Evolutionary conservation across 2,888 invertebrate species (phyloP), one percentile per base, ranked within the genome.

Genomic region (Idaea biselata): DNA sequence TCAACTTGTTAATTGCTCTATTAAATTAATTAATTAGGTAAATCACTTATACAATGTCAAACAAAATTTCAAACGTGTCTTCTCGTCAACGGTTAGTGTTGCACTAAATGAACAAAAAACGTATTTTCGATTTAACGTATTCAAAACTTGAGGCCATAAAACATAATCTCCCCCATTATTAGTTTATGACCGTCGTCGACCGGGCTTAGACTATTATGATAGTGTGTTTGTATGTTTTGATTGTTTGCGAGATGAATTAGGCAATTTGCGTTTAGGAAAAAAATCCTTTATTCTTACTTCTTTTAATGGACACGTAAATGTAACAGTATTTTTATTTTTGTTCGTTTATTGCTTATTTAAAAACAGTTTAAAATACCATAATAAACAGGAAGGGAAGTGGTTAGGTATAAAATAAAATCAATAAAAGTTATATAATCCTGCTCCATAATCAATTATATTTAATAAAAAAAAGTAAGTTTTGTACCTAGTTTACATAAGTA

Each of bases 161-260:
- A 89, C 88, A 91, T 89, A 87, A 83, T 78, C 89, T 92, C 91
- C 91, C 92, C 91, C 88, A 91, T 91, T 92, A 93, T 93, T 92
- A 91, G 91, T 91, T 90, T 91, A 91, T 89, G 86, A 86, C 76
- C 83, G 44, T 44, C 84, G 87, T n/a, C 84, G 88, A 89, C 88
- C 89, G 88, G 89, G 88, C 82, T 82, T 76, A 81, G 80, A 84
- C 90, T 87, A 90, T 92, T 91, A 91, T 91, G 82, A 89, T 84
- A 87, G 82, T 89, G 88, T 84, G 83, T 84, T 80, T 73, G 81
- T 88, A 90, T 91, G 88, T 91, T 90, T 88, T 86, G 83, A 81
- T 84, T 87, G 91, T 90, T 83, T 88, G 88, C 86, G 86, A 14
- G 80, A 83, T 84, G 85, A 81, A 82, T 82, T 82, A 72, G 76